phyloP scores from a whole-genome alignment of 2,113 vertebrate species.

The human (Homo sapiens) region DNA sequence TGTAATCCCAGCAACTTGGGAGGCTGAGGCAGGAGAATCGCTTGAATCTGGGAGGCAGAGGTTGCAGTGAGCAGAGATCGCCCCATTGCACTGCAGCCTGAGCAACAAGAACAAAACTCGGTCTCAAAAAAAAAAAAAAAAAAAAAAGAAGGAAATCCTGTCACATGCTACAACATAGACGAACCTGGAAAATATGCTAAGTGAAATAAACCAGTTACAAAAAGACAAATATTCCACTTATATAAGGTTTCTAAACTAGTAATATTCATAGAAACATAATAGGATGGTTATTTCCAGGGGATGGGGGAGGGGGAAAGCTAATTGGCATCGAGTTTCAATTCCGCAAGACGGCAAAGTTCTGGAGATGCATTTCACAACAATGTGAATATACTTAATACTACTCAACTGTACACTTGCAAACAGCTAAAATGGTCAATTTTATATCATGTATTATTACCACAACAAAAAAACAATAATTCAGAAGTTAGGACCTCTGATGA shows the following conservation, averaged over 20 bases:
- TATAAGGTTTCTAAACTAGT: not conserved
- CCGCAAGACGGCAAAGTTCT: not conserved
- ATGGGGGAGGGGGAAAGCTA: rapidly evolving
- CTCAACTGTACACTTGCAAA: not conserved
- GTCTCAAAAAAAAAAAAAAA: no score
- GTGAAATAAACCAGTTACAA: not conserved
- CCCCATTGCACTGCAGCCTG: no score
- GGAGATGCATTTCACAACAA: not conserved
- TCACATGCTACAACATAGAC: not conserved
- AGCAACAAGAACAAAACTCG: no score
- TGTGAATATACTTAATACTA: not conserved
- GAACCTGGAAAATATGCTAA: not conserved
- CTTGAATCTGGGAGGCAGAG: no score
- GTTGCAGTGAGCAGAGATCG: no score
- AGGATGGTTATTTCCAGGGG: not conserved
- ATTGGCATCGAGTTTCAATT: not conserved
- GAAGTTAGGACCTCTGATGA: not conserved
- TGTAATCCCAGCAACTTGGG: no score
- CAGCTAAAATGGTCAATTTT: not conserved
- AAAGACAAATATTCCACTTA: not conserved
- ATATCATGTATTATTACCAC: not conserved
- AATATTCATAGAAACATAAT: not conserved
- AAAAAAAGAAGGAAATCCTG: not conserved
- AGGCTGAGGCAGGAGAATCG: no score
- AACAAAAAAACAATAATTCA: not conserved